phyloP scores from a whole-genome alignment of 2,113 vertebrate genomes.

The Hippocampus zosterae region DNA sequence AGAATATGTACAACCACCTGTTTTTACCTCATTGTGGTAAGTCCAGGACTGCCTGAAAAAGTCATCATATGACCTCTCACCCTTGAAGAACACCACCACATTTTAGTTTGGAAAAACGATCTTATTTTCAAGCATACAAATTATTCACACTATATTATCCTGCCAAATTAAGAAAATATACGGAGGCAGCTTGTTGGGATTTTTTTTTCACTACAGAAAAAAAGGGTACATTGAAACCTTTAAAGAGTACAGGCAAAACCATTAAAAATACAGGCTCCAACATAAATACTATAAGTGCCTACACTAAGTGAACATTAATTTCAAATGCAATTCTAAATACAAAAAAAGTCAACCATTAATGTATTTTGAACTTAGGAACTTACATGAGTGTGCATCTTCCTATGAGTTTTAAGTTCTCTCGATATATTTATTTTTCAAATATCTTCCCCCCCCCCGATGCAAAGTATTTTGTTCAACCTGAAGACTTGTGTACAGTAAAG shows the following conservation, averaged over 20 bases:
- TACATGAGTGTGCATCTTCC: conserved; percentile 96
- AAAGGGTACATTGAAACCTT: conserved; percentile 95
- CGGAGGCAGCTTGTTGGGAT: conserved; percentile 93
- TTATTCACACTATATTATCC: conserved; percentile 99
- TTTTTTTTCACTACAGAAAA: conserved; percentile 88
- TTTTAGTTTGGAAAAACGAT: conserved; percentile 76
- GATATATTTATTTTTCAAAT: conserved; percentile 88
- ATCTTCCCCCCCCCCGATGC: conserved; percentile 89
- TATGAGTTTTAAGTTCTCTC: conserved; percentile 87
- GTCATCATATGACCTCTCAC: conserved; percentile 92
- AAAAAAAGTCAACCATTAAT: conserved; percentile 94
- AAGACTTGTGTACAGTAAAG: conserved; percentile 89
- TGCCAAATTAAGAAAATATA: conserved; percentile 99
- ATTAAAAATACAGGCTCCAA: conserved; percentile 99
- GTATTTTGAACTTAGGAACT: conserved; percentile 96
- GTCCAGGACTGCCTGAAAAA: conserved; percentile 76
- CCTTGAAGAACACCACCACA: conserved; percentile 80
- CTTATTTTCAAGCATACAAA: conserved; percentile 94
- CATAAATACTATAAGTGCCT: conserved; percentile 99
- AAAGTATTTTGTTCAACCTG: conserved; percentile 88
- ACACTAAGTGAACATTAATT: conserved; percentile 99
- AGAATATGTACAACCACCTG: conserved; percentile 95
- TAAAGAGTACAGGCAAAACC: conserved; percentile 95
- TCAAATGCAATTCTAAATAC: conserved; percentile 99
- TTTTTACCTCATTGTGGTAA: conserved; percentile 81